Evolutionary conservation across 2,797 vertebrate genomes (phyloP).

Genomic region (Remorina albescens): DNA sequence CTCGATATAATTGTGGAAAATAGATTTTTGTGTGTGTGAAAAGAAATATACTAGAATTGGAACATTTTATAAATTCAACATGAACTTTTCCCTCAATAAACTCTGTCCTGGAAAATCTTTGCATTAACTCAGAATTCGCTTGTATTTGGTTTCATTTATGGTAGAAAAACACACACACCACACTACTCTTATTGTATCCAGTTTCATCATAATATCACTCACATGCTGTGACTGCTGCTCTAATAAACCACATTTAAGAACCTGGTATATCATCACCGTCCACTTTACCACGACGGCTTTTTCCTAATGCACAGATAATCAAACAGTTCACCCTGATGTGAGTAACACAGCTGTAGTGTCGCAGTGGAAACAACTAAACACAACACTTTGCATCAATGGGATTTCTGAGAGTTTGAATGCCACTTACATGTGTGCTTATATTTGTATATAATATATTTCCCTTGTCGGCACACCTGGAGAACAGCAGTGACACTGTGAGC

Average conservation of each 20-base stretch:
- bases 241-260: background rate
- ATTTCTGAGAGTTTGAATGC: background rate
- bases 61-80: background rate
- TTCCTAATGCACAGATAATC: background rate
- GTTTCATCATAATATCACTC: background rate
- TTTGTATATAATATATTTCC: too few relatives aligned
- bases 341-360: background rate
- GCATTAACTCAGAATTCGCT: too few relatives aligned
- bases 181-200: background rate
- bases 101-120: too few relatives aligned
- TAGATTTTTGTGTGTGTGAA: background rate
- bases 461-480: constrained; percentile 80
- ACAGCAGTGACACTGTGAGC: constrained; percentile 51
- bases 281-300: background rate
- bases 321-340: background rate
- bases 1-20: background rate
- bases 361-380: background rate
- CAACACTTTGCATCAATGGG: background rate
- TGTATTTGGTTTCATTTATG: too few relatives aligned
- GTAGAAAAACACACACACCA: background rate
- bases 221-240: background rate
- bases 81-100: background rate
- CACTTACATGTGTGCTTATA: too few relatives aligned
- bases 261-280: background rate
- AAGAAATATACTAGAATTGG: background rate